Evolutionary conservation across 2,797 vertebrate genomes (phyloP), one percentile per base, ranked within the genome.

Genomic region (Alcedo atthis): DNA sequence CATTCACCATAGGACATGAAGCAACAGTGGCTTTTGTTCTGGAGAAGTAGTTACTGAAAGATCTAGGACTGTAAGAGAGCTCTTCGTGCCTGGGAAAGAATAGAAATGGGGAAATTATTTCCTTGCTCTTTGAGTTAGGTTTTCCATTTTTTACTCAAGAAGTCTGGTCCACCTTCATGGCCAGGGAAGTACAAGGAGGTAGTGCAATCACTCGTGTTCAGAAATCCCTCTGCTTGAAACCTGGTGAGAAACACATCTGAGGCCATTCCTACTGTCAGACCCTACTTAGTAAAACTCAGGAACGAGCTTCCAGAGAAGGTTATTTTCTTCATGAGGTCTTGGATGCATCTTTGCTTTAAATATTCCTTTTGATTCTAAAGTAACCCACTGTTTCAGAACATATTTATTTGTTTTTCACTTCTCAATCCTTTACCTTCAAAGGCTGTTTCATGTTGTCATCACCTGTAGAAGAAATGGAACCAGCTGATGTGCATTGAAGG

Each of bases 371-470:
- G 33, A 51, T 48, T 83, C 30, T 15, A 71, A 37, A 54, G 40
- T 30, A 37, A 40, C 13, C 8, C 4, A 8, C 45, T 40, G 6
- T 46, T 86, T 70, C 40, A 49, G 20, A 53, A 9, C 14, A 4
- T 21, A 22, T 74, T 26, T 88, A 30, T 55, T 73, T 42, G 24
- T 13, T 30, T 85, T 85, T 77, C 25, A 43, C 5, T 58, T 85
- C 87, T 66, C 18, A 58, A 54, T 77, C 35, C 57, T 77, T 22
- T 32, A 11, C 49, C 61, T 80, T 89, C 69, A 90, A 81, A 90
- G 67, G 21, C 19, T n/a, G 49, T 43, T 37, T 88, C 45, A 3
- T 37, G 28, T 40, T 74, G 75, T 37, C 22, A 4, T 46, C 86
- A 42, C 54, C 51, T 33, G 37, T 8, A 71, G 51, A 42, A 84